phyloP scores from a whole-genome alignment of 1,140 invertebrate species.

The Stegodyphus mimosarum region DNA sequence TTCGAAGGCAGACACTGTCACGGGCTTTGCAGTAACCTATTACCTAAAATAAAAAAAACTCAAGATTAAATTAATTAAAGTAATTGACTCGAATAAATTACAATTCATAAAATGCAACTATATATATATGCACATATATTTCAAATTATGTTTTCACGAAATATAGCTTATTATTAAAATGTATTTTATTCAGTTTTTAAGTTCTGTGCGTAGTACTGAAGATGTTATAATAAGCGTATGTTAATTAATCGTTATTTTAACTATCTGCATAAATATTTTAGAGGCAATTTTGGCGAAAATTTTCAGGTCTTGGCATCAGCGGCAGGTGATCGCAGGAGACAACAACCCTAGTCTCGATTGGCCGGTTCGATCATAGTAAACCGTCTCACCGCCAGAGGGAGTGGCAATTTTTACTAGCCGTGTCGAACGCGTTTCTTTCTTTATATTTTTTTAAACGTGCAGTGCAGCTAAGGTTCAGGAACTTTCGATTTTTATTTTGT shows the following conservation, averaged over 20 bases:
- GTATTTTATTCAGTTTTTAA: too few species aligned
- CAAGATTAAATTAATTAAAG: too few species aligned
- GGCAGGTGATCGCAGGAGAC: constrained; percentile 26
- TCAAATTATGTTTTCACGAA: too few species aligned
- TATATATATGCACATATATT: too few species aligned
- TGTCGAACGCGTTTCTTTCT: constrained; percentile 36
- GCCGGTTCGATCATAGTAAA: constrained; percentile 42
- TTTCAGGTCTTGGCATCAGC: background rate
- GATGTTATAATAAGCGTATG: too few species aligned
- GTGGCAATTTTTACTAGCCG: constrained; percentile 53
- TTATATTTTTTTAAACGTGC: background rate
- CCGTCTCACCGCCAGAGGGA: constrained; percentile 47
- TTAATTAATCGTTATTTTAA: background rate
- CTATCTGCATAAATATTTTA: background rate
- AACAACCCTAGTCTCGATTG: constrained; percentile 51
- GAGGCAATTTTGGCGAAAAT: constrained; percentile 17
- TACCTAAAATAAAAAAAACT: too few species aligned
- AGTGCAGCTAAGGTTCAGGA: constrained; percentile 30
- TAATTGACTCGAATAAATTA: too few species aligned
- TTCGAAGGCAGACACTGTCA: too few species aligned
- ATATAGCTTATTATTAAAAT: too few species aligned
- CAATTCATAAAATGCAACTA: too few species aligned
- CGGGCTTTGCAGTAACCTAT: too few species aligned
- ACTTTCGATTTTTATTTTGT: constrained; percentile 26
- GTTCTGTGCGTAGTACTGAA: too few species aligned